Base-by-base conservation (phyloP, 1,140 invertebrate genomes). In the Hesperophylax magnus region DNA sequence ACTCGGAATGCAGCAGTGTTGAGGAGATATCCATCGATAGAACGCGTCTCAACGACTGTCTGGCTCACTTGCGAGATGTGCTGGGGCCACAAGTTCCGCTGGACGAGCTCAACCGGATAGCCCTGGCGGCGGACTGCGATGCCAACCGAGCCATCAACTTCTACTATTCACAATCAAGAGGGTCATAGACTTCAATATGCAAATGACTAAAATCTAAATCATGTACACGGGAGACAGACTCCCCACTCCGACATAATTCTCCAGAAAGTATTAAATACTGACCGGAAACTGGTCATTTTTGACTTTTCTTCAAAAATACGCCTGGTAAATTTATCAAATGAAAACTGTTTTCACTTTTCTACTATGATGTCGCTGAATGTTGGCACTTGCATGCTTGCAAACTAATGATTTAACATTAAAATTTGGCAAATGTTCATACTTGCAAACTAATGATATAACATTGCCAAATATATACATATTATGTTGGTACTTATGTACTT, bases 111-210 rank as follows among this genome's bases (percentile, higher is more conserved):
- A 87, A 91, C 17, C 85, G 88, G 71, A 86, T 92, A 47, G 88
- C 90, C 9, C 83, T 92, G 61, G 92, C 92, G 22, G 92, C 92
- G 14, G 92, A 93, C 84, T 93, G 90, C 84, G 91, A 93, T 85
- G 85, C 92, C 24, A 92, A 92, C 84, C 84, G 92, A 82, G 92
- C 92, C 11, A 88, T 93, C 52, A 93, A 93, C 85, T 93, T 89
- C 85, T 92, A 88, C 83, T 90, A 88, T 82, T 82, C 86, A 20
- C 54, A 61, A 2, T 52, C 34, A 17, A 11, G 31, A 4, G 24
- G 20, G 22, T 27, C 58, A 8, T 18, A 47, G 39, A 47, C 39
- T 47, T 47, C 56, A 18, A 22, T 20, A 9, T 7, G n/a, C n/a
- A 18, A 18, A 22, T 22, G 5, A 58, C n/a, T 18, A 58, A 6